A percentile compares a stretch with the other conserved stretches of the same genome.
Conservation (phyloP, 2,113 vertebrate species). For the Apteryx owenii region DNA sequence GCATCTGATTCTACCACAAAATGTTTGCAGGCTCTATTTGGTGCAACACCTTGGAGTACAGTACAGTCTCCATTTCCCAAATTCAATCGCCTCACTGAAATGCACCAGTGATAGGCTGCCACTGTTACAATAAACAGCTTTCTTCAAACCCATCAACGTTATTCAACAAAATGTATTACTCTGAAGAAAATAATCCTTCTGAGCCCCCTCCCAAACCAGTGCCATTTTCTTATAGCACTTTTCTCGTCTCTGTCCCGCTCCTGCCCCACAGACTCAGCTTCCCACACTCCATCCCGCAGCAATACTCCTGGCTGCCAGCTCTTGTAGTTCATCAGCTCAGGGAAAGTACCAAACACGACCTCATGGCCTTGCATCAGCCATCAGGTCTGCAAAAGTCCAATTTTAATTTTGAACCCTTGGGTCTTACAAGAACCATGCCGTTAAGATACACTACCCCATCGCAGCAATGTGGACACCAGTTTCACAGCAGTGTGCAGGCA, state of each 20-base stretch:
- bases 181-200: not conserved
- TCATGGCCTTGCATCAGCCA: fast-evolving
- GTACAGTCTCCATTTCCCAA: not conserved
- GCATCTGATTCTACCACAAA: not conserved
- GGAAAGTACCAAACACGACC: not conserved
- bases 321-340: not conserved
- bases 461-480: not conserved
- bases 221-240: not conserved
- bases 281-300: not conserved
- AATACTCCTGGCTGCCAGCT: not conserved
- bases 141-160: not conserved
- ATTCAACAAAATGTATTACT: not conserved
- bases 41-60: not conserved
- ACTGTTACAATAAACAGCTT: not conserved
- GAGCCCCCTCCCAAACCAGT: not conserved
- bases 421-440: not conserved
- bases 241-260: not conserved
- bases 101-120: not conserved
- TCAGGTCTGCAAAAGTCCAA: not conserved
- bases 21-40: fast-evolving
- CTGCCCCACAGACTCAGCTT: not conserved
- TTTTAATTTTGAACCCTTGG: not conserved
- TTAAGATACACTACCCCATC: not conserved
- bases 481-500: not conserved
- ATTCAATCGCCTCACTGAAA: not conserved